Percentiles rank a stretch among this genome's conserved stretches.
phyloP scores from a whole-genome alignment of 2,888 invertebrate species.

The Dynastes grantii region DNA sequence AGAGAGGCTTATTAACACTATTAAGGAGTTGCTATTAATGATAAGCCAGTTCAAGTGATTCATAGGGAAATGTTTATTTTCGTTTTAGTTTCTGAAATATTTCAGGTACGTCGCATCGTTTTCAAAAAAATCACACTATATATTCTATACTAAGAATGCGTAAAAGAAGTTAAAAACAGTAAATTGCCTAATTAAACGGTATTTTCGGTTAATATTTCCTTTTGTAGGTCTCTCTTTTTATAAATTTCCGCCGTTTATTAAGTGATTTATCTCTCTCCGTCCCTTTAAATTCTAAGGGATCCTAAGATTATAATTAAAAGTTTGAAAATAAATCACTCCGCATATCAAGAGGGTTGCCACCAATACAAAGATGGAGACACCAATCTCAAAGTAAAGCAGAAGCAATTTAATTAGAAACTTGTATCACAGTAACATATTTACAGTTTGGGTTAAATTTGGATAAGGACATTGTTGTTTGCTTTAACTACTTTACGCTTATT shows the following conservation, averaged over 20 bases:
- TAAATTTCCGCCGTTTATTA: neutral
- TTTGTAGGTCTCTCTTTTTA: too few species aligned
- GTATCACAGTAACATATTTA: neutral
- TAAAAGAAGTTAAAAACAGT: too few species aligned
- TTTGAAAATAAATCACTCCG: conserved; percentile 1
- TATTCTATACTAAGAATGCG: too few species aligned
- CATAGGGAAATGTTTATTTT: too few species aligned
- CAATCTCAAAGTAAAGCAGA: neutral
- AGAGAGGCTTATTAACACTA: too few species aligned
- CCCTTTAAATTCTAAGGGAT: neutral
- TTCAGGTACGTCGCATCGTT: too few species aligned
- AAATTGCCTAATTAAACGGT: too few species aligned
- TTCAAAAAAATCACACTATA: too few species aligned
- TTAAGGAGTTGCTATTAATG: too few species aligned
- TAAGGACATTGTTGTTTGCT: neutral
- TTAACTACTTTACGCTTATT: neutral
- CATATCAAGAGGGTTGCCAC: neutral
- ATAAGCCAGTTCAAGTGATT: too few species aligned
- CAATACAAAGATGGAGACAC: neutral
- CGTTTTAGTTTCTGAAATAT: too few species aligned
- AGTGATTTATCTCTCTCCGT: neutral
- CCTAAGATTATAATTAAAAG: conserved; percentile 2
- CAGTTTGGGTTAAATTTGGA: neutral
- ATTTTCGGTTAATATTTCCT: too few species aligned
- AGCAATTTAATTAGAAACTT: conserved; percentile 9